Evolutionary conservation across 2,113 vertebrate genomes (phyloP).

Genomic region (Lipotes vexillifer): DNA sequence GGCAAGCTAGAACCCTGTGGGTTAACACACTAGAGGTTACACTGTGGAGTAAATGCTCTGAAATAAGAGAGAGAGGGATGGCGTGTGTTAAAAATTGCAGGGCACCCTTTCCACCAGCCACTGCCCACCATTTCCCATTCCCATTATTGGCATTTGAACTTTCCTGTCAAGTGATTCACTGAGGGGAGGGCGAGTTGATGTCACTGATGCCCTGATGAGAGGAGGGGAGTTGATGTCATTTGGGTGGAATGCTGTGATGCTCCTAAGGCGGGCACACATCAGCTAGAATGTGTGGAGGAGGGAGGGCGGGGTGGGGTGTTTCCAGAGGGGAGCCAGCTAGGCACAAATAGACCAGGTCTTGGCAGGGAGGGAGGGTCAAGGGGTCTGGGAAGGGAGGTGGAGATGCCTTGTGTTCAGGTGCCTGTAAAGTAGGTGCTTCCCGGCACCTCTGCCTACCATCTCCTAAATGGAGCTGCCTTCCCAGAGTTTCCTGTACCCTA

Average conservation of each 20-base stretch:
- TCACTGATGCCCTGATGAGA: too few relatives aligned
- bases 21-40: background rate
- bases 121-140: background rate
- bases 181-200: too few relatives aligned
- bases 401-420: accelerated
- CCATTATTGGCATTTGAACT: background rate
- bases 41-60: background rate
- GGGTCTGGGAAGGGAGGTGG: background rate
- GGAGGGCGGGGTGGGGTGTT: background rate
- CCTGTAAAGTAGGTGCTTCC: background rate
- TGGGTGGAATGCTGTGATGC: background rate
- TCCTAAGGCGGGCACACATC: background rate
- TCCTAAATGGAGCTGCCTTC: background rate
- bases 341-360: background rate
- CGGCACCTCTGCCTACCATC: background rate
- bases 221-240: background rate
- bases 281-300: background rate
- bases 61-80: background rate
- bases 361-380: background rate
- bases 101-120: accelerated
- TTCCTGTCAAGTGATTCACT: background rate
- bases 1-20: background rate
- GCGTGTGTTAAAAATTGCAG: background rate
- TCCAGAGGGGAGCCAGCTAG: background rate
- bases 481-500: accelerated